Evolutionary conservation across 2,888 invertebrate species (phyloP).

Genomic region (Acanthacorydalis orientalis): DNA sequence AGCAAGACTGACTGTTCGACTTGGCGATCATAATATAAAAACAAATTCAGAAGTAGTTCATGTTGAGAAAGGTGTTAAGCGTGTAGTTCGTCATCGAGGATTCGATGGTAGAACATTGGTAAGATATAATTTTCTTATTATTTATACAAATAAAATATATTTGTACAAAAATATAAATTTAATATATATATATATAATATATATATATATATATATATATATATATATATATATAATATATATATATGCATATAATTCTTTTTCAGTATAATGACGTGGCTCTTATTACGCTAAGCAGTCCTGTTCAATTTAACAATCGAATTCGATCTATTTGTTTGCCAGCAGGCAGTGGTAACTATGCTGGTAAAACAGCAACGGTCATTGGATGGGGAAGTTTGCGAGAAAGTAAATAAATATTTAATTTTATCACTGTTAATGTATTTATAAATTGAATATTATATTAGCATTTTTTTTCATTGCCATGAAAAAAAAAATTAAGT

Average conservation of each 20-base stretch:
- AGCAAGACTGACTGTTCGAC: conserved; percentile 57
- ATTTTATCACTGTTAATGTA: no score
- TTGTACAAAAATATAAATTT: no score
- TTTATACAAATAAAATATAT: no score
- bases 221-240: no score
- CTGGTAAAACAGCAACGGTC: conserved; percentile 58
- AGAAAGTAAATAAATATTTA: conserved; percentile 40
- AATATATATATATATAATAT: no score
- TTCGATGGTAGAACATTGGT: conserved; percentile 72
- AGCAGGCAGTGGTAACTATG: conserved; percentile 34
- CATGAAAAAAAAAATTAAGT: no score
- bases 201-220: no score
- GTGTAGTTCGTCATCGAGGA: conserved; percentile 70
- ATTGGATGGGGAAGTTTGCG: conserved; percentile 78
- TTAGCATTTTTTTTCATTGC: no score
- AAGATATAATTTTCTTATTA: conserved; percentile 14
- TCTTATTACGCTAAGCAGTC: conserved; percentile 58
- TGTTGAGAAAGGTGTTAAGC: conserved; percentile 59
- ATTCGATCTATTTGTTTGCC: conserved; percentile 62
- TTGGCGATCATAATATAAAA: conserved; percentile 73
- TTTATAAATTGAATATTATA: no score
- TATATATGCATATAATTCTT: no score
- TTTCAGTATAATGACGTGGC: conserved; percentile 71
- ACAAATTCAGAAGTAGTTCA: conserved; percentile 58
- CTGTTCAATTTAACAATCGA: conserved; percentile 51